These are phyloP conservation scores for Caenorhabditis macrosperma DNA, from an alignment of 2,888 invertebrate genomes.

Conservation along the genomic window DNA sequence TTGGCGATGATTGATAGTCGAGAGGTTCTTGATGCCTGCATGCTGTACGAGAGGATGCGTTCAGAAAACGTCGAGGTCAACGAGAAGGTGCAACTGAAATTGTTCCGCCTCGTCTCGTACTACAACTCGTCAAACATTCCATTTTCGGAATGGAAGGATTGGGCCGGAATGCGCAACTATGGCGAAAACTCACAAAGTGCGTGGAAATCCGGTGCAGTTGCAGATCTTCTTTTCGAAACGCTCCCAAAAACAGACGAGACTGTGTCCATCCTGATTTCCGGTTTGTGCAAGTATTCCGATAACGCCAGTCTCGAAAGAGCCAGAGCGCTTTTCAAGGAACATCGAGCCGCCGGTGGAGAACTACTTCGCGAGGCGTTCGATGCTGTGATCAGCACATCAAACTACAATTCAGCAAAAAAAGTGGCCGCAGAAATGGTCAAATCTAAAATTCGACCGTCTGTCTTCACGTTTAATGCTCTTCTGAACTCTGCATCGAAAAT, in stretches of 20 bases:
- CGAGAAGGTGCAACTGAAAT: conserved; percentile 52
- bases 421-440: conserved; percentile 39
- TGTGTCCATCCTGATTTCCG: conserved; percentile 73
- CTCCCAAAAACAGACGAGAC: conserved; percentile 69
- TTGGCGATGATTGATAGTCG: conserved; percentile 63
- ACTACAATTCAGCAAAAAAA: conserved; percentile 32
- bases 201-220: conserved; percentile 66
- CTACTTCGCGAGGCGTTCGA: conserved; percentile 65
- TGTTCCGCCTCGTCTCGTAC: conserved; percentile 74
- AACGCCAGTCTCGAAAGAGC: conserved; percentile 56
- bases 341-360: conserved; percentile 28
- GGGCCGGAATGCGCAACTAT: conserved; percentile 74
- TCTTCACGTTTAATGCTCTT: conserved; percentile 57
- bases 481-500: conserved; percentile 45
- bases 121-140: conserved; percentile 74
- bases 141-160: conserved; percentile 71
- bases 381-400: conserved; percentile 51
- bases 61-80: conserved; percentile 66
- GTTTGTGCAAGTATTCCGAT: conserved; percentile 68
- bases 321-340: conserved; percentile 52
- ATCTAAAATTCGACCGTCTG: conserved; percentile 28
- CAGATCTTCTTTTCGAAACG: conserved; percentile 74
- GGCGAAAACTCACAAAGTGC: conserved; percentile 41
- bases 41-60: conserved; percentile 75
- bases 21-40: conserved; percentile 70